Evolutionary conservation across 2,888 invertebrate species (phyloP), one percentile per base, ranked within the genome.

Genomic region (Hirtodrosophila confusa): DNA sequence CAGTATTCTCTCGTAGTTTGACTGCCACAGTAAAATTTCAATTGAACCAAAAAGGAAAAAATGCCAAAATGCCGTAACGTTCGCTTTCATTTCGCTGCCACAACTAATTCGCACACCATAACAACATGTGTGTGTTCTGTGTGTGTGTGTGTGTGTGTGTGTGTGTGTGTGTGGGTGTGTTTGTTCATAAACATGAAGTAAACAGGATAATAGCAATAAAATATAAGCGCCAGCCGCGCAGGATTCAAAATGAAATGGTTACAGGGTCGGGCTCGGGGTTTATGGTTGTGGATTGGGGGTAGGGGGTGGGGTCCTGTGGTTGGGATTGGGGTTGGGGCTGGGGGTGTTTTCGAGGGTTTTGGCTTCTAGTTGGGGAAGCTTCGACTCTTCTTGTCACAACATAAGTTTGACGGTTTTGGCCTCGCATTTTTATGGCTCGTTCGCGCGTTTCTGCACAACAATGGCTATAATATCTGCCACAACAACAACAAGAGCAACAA

Each of bases 121-220:
- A 70, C 69, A 66, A 54, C 45, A 54, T 45, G 31, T 54, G 55
- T 49, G 35, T 55, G 27, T 39, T 23, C 24, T 35, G 23, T 29
- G 47, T 45, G 50, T 31, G 41, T 35, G 35, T 45, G 45, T 48
- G 31, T 23, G 45, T 49, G 60, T 54, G 57, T 45, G 23, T 23
- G 24, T 35, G 56, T 55, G 40, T 23, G 54, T 63, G 57, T 64
- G 54, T 65, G 50, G 53, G 53, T 69, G 64, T 82, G 70, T 65
- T 63, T 74, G 69, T 74, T 87, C 78, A 75, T 83, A 89, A 88
- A 88, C 88, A 90, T 89, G 80, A 80, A 84, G 85, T 88, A 89
- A 89, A 89, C 88, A 89, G 89, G 89, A 89, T 90, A 89, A 89
- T 89, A 88, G 88, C 88, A 88, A 90, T 90, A 90, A 90, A 88